Evolutionary conservation across 23 tunicate genomes (phyloP), one percentile per base, ranked within the genome.

Genomic region (Ciona savignyi): DNA sequence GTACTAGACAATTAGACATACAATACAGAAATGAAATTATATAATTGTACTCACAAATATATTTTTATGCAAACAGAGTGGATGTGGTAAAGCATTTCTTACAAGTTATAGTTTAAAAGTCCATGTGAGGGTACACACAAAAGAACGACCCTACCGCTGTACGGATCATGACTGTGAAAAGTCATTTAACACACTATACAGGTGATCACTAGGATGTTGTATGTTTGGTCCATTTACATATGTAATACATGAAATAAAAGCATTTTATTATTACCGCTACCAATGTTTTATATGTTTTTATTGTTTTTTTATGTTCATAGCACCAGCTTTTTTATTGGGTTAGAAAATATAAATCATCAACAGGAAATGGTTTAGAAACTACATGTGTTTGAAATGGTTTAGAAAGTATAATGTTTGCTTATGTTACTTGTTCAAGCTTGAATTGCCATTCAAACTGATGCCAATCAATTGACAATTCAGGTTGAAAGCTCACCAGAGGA

Each of bases 91-190:
- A 63, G 86, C 97, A 0, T 91, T 91, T 71, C 80, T 91, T 22
- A 91, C 97, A 34, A 91, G 89, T 56, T 91, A 91, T 75, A 91
- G 89, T 35, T 76, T 91, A 33, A 91, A 91, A 51, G 91, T 91
- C 1, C 97, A 91, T 60, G 86, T 84, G 23, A 80, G 97, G 19
- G 97, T 91, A 3, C 97, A 91, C 51, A 91, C 97, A 29, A 80
- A 85, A 34, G 97, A 91, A 67, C 75, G 87, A 28, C 97, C 97
- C 4, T 91, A 91, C 63, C 86, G 79, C 3, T 91, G 97, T 66
- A 35, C 66, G 6, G 61, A 33, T 2, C 70, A 72, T 27, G 82
- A 80, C 28, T 91, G 97, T 63, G 80, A 78, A 71, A 91, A 91
- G 60, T 76, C 97, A 24, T 91, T 91, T 33, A 91, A 87, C 72